A percentile compares a stretch with the other conserved stretches of the same genome.
phyloP scores from a whole-genome alignment of 2,797 vertebrate genomes.

The Gallirallus australis region DNA sequence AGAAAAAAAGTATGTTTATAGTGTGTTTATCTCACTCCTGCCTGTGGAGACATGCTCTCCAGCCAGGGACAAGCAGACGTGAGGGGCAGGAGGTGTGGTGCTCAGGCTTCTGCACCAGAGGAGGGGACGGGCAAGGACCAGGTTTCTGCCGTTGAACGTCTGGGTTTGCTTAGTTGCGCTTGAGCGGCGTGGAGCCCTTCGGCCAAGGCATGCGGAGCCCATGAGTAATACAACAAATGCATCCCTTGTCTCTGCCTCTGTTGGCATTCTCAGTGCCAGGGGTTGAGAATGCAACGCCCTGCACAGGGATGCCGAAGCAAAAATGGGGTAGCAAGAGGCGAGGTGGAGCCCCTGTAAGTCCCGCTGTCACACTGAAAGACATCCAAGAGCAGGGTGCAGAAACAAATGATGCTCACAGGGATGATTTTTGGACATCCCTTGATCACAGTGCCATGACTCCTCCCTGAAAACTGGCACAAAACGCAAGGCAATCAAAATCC shows the following conservation, averaged over 20 bases:
- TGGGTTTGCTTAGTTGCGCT: conserved; percentile 54
- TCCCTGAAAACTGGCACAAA: neutral
- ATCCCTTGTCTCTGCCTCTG: neutral
- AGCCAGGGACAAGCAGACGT: accelerated
- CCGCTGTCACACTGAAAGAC: accelerated
- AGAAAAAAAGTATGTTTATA: neutral
- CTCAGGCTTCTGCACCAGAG: accelerated
- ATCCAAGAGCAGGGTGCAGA: neutral
- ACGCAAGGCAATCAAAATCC: accelerated
- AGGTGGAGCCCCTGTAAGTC: neutral
- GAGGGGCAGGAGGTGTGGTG: neutral
- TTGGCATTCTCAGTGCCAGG: neutral
- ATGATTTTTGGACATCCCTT: neutral
- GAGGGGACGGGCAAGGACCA: neutral
- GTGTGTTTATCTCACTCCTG: neutral
- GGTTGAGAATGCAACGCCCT: neutral
- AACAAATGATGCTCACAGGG: neutral
- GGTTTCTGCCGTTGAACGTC: neutral
- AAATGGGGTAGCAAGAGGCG: neutral
- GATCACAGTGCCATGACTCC: neutral
- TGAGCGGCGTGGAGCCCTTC: neutral
- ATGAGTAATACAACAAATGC: neutral
- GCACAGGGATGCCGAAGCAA: neutral
- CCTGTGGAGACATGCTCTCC: neutral
- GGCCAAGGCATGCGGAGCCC: neutral